phyloP scores from a whole-genome alignment of 1,140 invertebrate genomes.

The Dendrolimus punctatus region DNA sequence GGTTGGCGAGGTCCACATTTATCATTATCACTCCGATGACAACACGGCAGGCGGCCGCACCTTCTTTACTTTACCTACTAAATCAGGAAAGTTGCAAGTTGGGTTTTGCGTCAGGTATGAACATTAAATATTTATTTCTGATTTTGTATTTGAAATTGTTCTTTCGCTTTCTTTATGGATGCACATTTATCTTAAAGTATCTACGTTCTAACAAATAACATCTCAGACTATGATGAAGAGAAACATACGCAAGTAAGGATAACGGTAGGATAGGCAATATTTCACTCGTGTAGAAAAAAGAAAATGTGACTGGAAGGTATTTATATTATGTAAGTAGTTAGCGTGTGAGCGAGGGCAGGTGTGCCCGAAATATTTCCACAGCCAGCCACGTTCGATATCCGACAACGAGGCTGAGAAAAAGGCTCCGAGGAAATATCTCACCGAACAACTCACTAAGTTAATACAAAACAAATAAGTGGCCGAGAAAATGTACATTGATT shows the following conservation, averaged over 20 bases:
- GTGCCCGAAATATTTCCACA: constrained; percentile 25
- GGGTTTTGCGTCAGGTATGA: constrained; percentile 2
- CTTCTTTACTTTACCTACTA: constrained; percentile 33
- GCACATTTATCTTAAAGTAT: no score
- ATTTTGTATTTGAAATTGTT: no score
- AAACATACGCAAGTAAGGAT: no score
- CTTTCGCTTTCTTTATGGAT: no score
- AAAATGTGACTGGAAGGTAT: constrained; percentile 36
- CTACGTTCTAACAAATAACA: no score
- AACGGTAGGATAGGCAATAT: background rate
- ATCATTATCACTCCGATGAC: constrained; percentile 53
- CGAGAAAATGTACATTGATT: no score
- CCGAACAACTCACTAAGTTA: no score
- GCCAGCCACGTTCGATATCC: background rate
- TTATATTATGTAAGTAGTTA: constrained; percentile 27
- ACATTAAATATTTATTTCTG: no score
- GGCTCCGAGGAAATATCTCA: no score
- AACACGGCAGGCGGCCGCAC: constrained; percentile 36
- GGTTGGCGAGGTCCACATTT: constrained; percentile 40
- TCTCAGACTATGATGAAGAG: no score
- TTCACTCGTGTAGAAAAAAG: constrained; percentile 13
- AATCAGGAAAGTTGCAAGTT: constrained; percentile 28
- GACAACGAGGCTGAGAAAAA: no score
- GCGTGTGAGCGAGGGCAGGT: constrained; percentile 30
- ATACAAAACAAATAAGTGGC: no score